Conservation (phyloP, 2,113 vertebrate genomes). For the Peromyscus californicus region DNA sequence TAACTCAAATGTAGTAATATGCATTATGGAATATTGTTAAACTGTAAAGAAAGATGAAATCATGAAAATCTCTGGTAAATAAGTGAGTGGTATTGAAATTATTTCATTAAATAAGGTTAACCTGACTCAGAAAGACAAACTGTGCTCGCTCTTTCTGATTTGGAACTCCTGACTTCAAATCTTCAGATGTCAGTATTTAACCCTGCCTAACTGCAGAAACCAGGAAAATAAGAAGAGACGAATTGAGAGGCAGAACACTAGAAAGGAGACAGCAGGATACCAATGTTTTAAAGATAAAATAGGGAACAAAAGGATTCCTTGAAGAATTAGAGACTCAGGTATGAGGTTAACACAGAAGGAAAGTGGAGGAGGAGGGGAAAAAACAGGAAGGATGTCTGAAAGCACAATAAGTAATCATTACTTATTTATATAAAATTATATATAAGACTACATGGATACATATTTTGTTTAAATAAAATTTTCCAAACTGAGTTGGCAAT, state of each 20-base stretch:
- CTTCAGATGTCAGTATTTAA: neutral
- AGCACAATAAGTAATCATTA: neutral
- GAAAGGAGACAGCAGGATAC: neutral
- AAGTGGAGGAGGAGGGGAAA: neutral
- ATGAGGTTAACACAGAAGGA: neutral
- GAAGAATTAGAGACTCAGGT: neutral
- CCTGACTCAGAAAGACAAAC: neutral
- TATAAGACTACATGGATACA: neutral
- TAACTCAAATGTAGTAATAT: neutral
- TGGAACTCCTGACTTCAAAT: neutral
- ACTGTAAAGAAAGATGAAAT: neutral
- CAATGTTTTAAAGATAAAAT: neutral
- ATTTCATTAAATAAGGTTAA: neutral
- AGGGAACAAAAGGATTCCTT: neutral
- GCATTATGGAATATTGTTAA: neutral
- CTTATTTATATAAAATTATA: neutral
- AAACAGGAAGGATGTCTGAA: neutral
- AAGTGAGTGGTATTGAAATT: no score
- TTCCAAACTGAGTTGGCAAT: neutral
- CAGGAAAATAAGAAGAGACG: neutral
- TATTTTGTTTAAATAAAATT: neutral
- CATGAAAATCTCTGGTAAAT: neutral
- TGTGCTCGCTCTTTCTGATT: neutral
- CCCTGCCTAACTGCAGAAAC: neutral
- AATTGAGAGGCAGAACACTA: neutral